Evolutionary conservation across 2,888 invertebrate genomes (phyloP).

Genomic region (Nebria brevicollis): DNA sequence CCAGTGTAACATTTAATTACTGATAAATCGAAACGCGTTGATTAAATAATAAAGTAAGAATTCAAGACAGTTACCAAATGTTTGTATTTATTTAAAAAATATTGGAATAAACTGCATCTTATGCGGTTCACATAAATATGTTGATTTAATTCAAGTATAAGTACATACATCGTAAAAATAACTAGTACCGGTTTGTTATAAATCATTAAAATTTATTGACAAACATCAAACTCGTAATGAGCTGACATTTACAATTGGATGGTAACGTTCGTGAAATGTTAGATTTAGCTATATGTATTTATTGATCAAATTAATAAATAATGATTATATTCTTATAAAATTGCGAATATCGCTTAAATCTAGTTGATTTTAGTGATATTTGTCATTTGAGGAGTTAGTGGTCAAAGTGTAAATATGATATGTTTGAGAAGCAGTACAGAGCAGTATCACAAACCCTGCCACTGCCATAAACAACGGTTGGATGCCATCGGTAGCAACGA

Average conservation of each 20-base stretch:
- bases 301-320: neutral
- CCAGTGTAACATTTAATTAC: too few species aligned
- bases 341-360: too few species aligned
- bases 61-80: too few species aligned
- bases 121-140: neutral
- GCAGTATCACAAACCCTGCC: neutral
- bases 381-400: neutral
- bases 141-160: neutral
- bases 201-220: conserved; percentile 18
- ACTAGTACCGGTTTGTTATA: conserved; percentile 3
- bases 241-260: conserved; percentile 6
- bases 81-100: neutral
- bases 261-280: conserved; percentile 16
- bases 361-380: too few species aligned
- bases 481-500: conserved; percentile 1
- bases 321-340: neutral
- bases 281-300: neutral
- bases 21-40: too few species aligned
- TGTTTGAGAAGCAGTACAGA: neutral
- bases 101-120: neutral
- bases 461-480: neutral
- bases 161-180: neutral
- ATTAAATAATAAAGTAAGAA: too few species aligned
- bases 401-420: neutral
- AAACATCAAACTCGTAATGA: conserved; percentile 2